Base-by-base conservation (phyloP, 2,888 invertebrate species). In the Halictus ligatus region DNA sequence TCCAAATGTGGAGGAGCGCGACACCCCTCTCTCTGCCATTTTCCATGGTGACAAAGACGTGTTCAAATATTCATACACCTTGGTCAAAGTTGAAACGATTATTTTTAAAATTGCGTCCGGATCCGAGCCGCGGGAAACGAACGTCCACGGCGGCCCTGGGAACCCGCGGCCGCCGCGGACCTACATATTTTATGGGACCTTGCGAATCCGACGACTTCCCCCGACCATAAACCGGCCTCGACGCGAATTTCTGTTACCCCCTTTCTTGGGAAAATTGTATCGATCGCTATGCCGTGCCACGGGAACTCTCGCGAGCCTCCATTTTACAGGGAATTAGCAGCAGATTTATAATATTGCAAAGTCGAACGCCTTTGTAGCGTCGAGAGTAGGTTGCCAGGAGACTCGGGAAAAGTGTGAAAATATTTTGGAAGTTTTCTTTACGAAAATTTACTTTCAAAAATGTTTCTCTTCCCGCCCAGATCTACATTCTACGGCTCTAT, bases 141-240 rank as follows among this genome's bases (percentile, higher is more conserved):
- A 60, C 64, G 29, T 2, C 25, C 15, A 29, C 29, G 35, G 15
- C 29, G 35, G 15, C 29, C 64, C 29, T 35, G 29, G 15, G 67
- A 35, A 67, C 35, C 29, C 35, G 35, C 21, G 29, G 35, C 67
- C 35, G 35, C 35, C 29, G 35, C 10, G 29, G 3, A 2, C 18
- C 7, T 35, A 67, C 35, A 67, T 67, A 67, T 67, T 67, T 67
- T 18, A 67, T 67, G 21, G 67, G 67, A 67, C 67, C 67, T 67
- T 67, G 67, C 67, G 35, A 35, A 29, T 67, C 67, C 35, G 67
- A 67, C 67, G 21, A 75, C 40, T 54, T n/a, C 2, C 40, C n/a
- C 13, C 75, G 40, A 48, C 35, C 67, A 35, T 67, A 67, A 67
- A 67, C 67, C 18, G 29, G 35, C 35, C 67, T 67, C 67, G 35